A percentile compares a stretch with the other conserved stretches of the same genome.
Evolutionary conservation across 2,797 vertebrate genomes (phyloP).

Genomic region (Borostomias antarcticus): DNA sequence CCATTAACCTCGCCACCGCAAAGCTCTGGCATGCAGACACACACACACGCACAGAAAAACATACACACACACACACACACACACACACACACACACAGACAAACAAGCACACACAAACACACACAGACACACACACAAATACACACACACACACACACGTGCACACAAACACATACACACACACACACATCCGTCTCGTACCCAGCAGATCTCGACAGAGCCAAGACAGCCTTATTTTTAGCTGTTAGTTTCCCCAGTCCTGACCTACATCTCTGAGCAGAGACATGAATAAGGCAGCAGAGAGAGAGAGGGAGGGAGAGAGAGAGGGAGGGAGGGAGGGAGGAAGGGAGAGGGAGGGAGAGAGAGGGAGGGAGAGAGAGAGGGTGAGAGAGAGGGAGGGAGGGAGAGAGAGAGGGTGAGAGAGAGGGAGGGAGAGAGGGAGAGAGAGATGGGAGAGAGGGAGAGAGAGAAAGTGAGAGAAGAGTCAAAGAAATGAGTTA

Average conservation of each 20-base stretch:
- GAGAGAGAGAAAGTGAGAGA: too few species aligned
- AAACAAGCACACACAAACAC: neutral
- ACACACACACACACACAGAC: constrained; percentile 9
- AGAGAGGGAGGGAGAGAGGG: neutral
- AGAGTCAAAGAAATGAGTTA: constrained; percentile 56
- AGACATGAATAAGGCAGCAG: constrained; percentile 73
- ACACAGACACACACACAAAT: neutral
- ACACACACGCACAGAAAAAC: too few species aligned
- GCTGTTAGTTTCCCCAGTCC: constrained; percentile 56
- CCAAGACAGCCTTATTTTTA: constrained; percentile 70
- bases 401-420: constrained; percentile 31
- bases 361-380: neutral
- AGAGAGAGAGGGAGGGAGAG: constrained; percentile 59
- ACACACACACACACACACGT: constrained; percentile 12
- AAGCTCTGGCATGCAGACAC: neutral
- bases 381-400: too few species aligned
- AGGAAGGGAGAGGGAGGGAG: constrained; percentile 1
- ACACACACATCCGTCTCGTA: neutral
- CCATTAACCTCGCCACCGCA: neutral
- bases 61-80: neutral
- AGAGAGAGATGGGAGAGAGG: neutral
- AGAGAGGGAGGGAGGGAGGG: constrained; percentile 35
- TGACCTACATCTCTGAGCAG: constrained; percentile 72
- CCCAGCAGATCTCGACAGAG: constrained; percentile 1
- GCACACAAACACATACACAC: neutral